These are phyloP conservation scores for Cydia amplana DNA, from an alignment of 1,140 invertebrate species.

Conservation along the genomic window DNA sequence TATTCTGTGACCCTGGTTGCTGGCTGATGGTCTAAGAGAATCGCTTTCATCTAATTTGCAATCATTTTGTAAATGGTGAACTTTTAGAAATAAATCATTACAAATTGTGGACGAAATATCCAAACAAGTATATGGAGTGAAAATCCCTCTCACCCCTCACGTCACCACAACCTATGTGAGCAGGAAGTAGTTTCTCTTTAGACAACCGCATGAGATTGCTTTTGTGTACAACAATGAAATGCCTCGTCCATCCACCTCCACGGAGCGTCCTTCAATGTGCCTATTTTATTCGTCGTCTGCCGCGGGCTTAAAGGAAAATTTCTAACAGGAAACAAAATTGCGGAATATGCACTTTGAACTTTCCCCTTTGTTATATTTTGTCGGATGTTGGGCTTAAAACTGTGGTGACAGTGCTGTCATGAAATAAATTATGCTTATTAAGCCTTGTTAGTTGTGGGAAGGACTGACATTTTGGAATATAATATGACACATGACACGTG, in stretches of 20 bases:
- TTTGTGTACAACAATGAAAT: constrained; percentile 42
- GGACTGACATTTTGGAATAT: not conserved
- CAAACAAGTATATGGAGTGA: not conserved
- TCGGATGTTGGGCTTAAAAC: not conserved
- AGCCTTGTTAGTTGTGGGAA: not conserved
- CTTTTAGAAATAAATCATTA: too few species aligned
- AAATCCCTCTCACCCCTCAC: not conserved
- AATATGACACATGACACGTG: not conserved
- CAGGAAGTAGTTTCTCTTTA: constrained; percentile 52
- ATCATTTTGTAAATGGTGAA: too few species aligned
- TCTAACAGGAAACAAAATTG: not conserved
- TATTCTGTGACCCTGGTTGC: constrained; percentile 39
- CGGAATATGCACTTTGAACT: not conserved
- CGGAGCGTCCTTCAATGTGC: constrained; percentile 3
- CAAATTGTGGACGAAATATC: too few species aligned
- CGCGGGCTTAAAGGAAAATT: constrained; percentile 5
- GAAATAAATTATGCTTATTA: not conserved
- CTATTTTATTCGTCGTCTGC: not conserved
- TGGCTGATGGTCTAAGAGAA: not conserved
- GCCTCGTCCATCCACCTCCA: constrained; percentile 6
- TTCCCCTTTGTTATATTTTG: not conserved
- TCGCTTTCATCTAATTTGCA: not conserved
- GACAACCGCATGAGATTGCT: constrained; percentile 55
- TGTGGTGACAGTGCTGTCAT: not conserved
- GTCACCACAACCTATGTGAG: constrained; percentile 23